A percentile compares a stretch with the other conserved stretches of the same genome.
Evolutionary conservation across 1,140 invertebrate species (phyloP).

Genomic region (Idris sp.): DNA sequence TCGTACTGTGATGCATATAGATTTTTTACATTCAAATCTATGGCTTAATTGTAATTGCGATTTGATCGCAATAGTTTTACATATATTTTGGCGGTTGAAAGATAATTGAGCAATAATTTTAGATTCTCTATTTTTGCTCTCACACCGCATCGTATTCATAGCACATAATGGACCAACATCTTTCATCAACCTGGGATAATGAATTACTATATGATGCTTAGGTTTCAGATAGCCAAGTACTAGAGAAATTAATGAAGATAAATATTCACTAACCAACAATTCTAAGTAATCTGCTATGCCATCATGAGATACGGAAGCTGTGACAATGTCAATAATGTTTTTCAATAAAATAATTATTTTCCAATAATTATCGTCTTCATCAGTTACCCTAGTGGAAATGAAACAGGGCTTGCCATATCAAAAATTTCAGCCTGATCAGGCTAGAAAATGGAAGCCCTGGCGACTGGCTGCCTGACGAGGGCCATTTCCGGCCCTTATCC

Average conservation of each 20-base stretch:
- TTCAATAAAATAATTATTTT: constrained; percentile 1
- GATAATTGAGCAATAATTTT: background rate
- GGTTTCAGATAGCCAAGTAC: background rate
- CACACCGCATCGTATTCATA: constrained; percentile 1
- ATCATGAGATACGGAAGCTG: background rate
- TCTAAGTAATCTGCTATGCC: constrained; percentile 2
- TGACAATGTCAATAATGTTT: background rate
- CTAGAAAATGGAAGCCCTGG: no score
- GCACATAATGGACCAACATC: background rate
- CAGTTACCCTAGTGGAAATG: no score
- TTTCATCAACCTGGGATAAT: background rate
- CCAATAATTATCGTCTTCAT: no score
- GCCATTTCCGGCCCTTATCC: no score
- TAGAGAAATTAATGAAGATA: background rate
- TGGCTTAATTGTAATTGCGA: background rate
- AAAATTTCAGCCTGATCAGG: no score
- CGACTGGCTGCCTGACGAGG: no score
- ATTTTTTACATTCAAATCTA: background rate
- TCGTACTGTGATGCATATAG: background rate
- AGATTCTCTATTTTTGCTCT: background rate
- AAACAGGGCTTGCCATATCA: no score
- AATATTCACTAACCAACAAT: background rate
- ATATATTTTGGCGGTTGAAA: constrained; percentile 1
- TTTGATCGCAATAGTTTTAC: constrained; percentile 1
- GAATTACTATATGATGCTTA: background rate